Percentiles rank a stretch among this genome's conserved stretches.
These are phyloP conservation scores for Epizoanthus ramosus DNA, from an alignment of 92 coral and sea anemone species.

Conservation along the genomic window DNA sequence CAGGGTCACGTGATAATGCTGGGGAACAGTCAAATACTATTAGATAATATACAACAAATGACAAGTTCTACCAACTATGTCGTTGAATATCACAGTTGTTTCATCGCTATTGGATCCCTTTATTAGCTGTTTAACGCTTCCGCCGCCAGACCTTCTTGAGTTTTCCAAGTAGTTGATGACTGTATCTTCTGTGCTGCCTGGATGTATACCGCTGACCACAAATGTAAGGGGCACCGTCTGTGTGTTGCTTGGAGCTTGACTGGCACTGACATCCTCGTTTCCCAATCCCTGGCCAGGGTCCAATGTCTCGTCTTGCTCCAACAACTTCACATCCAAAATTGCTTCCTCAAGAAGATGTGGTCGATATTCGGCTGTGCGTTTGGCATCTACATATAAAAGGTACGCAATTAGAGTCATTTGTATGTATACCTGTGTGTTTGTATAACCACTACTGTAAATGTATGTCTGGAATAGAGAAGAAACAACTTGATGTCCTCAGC, in stretches of 20 bases:
- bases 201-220: constrained; percentile 60
- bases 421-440: too few species aligned
- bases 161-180: constrained; percentile 55
- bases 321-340: constrained; percentile 20
- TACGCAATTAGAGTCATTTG: background rate
- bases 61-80: background rate
- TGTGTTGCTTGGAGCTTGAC: background rate
- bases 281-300: background rate
- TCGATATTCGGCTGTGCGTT: constrained; percentile 22
- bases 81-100: constrained; percentile 1
- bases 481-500: too few species aligned
- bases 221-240: constrained; percentile 26
- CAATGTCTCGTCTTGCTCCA: constrained; percentile 7
- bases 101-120: background rate
- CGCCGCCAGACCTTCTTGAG: constrained; percentile 50
- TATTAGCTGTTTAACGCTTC: constrained; percentile 1
- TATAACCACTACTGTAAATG: too few species aligned
- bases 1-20: too few species aligned
- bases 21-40: too few species aligned
- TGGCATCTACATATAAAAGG: constrained; percentile 39
- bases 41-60: background rate
- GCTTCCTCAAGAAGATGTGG: constrained; percentile 40
- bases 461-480: too few species aligned
- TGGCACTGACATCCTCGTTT: background rate
- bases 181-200: constrained; percentile 55